These are phyloP conservation scores for Microtus oregoni DNA, from an alignment of 2,113 vertebrate species.

Conservation along the genomic window DNA sequence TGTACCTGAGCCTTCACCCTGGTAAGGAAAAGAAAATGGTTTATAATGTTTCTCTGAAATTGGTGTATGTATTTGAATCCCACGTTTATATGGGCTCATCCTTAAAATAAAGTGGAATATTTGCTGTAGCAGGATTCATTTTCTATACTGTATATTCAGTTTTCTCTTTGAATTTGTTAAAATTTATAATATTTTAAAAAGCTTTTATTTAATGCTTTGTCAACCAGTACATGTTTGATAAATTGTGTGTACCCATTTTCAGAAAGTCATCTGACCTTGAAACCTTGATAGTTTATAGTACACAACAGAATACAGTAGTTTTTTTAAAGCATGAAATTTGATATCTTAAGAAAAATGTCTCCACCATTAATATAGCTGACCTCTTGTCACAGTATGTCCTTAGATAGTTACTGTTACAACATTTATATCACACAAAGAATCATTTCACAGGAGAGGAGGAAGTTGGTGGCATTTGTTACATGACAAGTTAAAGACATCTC, in stretches of 20 bases:
- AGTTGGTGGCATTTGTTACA: constrained; percentile 71
- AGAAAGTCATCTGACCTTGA: constrained; percentile 59
- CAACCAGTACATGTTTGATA: constrained; percentile 1
- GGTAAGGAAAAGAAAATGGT: not conserved
- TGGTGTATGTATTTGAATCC: constrained; percentile 15
- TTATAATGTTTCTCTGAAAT: constrained; percentile 13
- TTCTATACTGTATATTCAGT: not conserved
- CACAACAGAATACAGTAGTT: not conserved
- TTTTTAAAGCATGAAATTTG: constrained; percentile 49
- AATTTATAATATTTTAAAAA: constrained; percentile 43
- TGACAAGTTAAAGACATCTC: constrained; percentile 55
- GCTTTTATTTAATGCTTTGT: not conserved
- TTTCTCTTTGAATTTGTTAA: constrained; percentile 44
- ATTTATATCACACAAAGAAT: constrained; percentile 74
- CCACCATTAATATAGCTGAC: constrained; percentile 54
- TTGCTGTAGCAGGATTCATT: not conserved
- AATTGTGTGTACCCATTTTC: constrained; percentile 42
- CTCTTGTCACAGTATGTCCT: constrained; percentile 58
- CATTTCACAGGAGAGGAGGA: constrained; percentile 48
- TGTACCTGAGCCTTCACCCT: not conserved
- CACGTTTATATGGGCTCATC: constrained; percentile 9
- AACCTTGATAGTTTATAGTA: constrained; percentile 67
- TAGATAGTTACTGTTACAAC: constrained; percentile 53
- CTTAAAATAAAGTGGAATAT: constrained; percentile 14
- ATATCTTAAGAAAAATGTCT: constrained; percentile 54